These are phyloP conservation scores for Donacobius atricapilla DNA, from an alignment of 2,113 vertebrate genomes.

Conservation along the genomic window DNA sequence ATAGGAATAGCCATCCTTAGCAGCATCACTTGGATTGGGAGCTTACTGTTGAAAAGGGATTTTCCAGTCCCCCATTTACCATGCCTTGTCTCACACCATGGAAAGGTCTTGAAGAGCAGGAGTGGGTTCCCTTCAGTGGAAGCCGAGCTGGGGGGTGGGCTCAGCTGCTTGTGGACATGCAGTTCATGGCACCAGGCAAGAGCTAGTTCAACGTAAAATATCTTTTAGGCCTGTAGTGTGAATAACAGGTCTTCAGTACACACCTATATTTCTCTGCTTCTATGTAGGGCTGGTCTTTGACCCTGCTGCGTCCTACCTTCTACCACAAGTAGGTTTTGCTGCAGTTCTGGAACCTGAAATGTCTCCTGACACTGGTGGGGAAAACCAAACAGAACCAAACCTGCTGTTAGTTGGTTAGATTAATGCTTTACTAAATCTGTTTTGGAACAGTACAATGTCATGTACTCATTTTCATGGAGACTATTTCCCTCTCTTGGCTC, in stretches of 20 bases:
- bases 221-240: not conserved
- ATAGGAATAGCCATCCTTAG: not conserved
- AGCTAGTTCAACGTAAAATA: not conserved
- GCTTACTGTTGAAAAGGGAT: not conserved
- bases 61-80: not conserved
- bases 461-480: not conserved
- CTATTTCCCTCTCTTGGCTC: not conserved
- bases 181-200: not conserved
- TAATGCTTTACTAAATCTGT: not conserved
- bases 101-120: not conserved
- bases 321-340: not conserved
- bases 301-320: not conserved
- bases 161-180: not conserved
- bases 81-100: not conserved
- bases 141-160: not conserved
- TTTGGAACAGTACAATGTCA: not conserved
- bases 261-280: not conserved
- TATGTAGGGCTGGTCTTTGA: not conserved
- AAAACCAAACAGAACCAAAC: not conserved
- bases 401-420: not conserved
- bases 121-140: not conserved
- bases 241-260: not conserved
- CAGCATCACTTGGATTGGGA: not conserved
- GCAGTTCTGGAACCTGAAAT: not conserved
- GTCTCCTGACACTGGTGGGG: not conserved